These are phyloP conservation scores for Limnothrissa miodon DNA, from an alignment of 2,113 vertebrate species.

Conservation along the genomic window DNA sequence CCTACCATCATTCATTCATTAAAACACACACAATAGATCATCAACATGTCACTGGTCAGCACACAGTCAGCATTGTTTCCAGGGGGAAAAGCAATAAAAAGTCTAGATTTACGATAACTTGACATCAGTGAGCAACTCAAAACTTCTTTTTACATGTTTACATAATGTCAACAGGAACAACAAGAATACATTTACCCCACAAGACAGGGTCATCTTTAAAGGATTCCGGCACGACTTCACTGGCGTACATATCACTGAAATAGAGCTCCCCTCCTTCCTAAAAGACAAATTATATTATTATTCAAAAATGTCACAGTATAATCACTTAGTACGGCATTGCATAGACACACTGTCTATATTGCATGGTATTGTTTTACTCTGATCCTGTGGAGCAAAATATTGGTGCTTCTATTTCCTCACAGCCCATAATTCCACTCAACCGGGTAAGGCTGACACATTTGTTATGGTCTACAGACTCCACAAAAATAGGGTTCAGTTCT, in stretches of 20 bases:
- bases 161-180: background rate
- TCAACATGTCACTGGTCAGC: background rate
- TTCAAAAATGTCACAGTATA: background rate
- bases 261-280: constrained; percentile 71
- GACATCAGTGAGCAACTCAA: no score
- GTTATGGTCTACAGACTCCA: background rate
- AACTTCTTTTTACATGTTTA: background rate
- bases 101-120: no score
- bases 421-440: no score
- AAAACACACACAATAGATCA: background rate
- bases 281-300: background rate
- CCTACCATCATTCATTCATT: constrained; percentile 45
- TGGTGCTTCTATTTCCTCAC: background rate
- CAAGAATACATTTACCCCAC: constrained; percentile 60
- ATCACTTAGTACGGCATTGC: background rate
- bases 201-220: constrained; percentile 66
- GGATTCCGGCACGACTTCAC: constrained; percentile 62
- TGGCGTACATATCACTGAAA: constrained; percentile 74
- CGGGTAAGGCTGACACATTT: background rate
- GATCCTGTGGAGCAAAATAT: no score
- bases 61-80: no score
- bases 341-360: background rate
- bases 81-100: no score
- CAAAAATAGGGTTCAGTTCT: background rate
- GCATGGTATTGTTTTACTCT: background rate